A percentile compares a stretch with the other conserved stretches of the same genome.
Evolutionary conservation across 2,113 vertebrate species (phyloP).

Genomic region (Neotragus pygmaeus): DNA sequence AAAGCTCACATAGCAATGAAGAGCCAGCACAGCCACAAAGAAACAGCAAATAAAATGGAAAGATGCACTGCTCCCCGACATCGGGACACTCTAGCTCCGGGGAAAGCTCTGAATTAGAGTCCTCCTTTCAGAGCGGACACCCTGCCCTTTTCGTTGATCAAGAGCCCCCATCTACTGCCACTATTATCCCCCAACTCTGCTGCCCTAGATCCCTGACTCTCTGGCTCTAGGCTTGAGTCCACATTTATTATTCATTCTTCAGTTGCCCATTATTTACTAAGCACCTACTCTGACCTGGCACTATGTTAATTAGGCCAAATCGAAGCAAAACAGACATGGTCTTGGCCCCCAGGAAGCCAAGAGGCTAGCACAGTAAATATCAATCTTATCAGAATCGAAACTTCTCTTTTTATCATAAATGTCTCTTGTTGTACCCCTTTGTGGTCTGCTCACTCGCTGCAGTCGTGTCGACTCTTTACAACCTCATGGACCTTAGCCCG

Average conservation of each 20-base stretch:
- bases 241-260: slow-evolving; percentile 31
- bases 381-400: not conserved
- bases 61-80: not conserved
- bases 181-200: not conserved
- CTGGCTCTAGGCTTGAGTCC: not conserved
- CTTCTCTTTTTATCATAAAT: not conserved
- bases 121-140: not conserved
- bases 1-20: not conserved
- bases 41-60: not conserved
- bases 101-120: not conserved
- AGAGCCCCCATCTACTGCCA: not conserved
- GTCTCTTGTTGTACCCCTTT: not conserved
- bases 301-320: slow-evolving; percentile 33
- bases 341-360: not conserved
- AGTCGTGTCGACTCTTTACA: not conserved
- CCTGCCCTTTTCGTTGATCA: not conserved
- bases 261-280: slow-evolving; percentile 2
- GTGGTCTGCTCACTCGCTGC: not conserved
- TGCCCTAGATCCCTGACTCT: slow-evolving; percentile 4
- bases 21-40: not conserved
- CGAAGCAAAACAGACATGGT: not conserved
- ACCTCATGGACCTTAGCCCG: not conserved
- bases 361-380: not conserved
- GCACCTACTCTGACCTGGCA: not conserved
- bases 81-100: not conserved